Percentiles rank a stretch among this genome's conserved stretches.
phyloP scores from a whole-genome alignment of 23 tunicate genomes.

The Trididemnum nubilum region DNA sequence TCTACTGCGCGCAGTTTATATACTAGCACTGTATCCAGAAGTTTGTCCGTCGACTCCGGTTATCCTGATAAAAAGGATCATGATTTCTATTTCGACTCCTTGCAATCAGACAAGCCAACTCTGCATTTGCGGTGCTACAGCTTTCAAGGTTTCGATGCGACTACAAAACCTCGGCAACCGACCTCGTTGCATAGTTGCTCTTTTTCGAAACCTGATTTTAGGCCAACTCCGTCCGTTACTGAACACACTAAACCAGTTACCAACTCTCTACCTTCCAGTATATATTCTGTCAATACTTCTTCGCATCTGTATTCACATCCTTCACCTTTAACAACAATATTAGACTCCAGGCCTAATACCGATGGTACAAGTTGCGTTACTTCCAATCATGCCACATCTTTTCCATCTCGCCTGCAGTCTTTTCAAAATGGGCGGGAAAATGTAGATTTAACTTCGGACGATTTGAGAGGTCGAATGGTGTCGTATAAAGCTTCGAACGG shows the following conservation, averaged over 20 bases:
- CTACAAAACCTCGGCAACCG: neutral
- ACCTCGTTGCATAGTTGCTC: neutral
- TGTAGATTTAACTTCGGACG: constrained; percentile 14
- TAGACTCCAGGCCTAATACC: neutral
- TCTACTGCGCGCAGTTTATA: no score
- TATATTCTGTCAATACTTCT: no score
- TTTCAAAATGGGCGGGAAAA: neutral
- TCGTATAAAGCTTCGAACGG: constrained; percentile 38
- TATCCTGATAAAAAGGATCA: neutral
- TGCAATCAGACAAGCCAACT: neutral
- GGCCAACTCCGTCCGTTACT: neutral
- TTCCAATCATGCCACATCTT: neutral
- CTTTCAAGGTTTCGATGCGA: constrained; percentile 23
- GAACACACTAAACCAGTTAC: neutral
- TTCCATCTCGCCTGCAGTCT: neutral
- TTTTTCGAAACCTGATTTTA: neutral
- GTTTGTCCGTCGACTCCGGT: constrained; percentile 24
- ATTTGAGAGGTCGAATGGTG: constrained; percentile 47
- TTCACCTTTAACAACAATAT: neutral
- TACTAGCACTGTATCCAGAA: no score
- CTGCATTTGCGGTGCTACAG: constrained; percentile 51
- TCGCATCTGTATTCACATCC: neutral
- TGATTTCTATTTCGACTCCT: neutral
- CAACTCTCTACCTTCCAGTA: no score
- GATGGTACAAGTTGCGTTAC: neutral